These are phyloP conservation scores for Corella eumyota DNA, from an alignment of 23 tunicate species.

Conservation along the genomic window DNA sequence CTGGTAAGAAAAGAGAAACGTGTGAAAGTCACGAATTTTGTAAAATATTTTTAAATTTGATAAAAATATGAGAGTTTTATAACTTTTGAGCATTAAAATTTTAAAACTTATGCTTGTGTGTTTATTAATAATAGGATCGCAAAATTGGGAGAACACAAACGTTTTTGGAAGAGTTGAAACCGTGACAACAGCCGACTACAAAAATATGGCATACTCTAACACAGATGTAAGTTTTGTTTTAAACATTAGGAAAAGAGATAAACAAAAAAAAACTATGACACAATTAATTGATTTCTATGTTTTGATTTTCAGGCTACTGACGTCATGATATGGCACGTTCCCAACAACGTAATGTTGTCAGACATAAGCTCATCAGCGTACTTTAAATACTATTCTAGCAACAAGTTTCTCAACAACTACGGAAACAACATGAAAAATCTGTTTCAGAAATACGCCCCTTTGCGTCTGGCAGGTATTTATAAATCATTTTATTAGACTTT, in stretches of 20 bases:
- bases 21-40: too few species aligned
- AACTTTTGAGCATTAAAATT: too few species aligned
- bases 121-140: too few species aligned
- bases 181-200: slow-evolving; percentile 24
- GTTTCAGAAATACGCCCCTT: slow-evolving; percentile 10
- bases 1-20: too few species aligned
- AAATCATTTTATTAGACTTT: too few species aligned
- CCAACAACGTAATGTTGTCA: slow-evolving; percentile 8
- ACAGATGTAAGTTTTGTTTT: slow-evolving; percentile 7
- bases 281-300: too few species aligned
- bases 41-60: too few species aligned
- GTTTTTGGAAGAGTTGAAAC: slow-evolving; percentile 25
- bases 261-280: too few species aligned
- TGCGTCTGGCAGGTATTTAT: slow-evolving; percentile 14
- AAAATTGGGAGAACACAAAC: slow-evolving; percentile 37
- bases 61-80: too few species aligned
- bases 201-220: slow-evolving; percentile 28
- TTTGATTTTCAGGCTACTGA: slow-evolving; percentile 21
- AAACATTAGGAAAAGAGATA: too few species aligned
- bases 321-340: slow-evolving; percentile 60
- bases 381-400: slow-evolving; percentile 42
- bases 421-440: slow-evolving; percentile 32
- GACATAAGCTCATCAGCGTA: slow-evolving; percentile 18
- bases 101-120: too few species aligned
- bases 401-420: slow-evolving; percentile 30